Percentiles rank a stretch among this genome's conserved stretches.
These are phyloP conservation scores for Spinus olivaceus DNA, from an alignment of 2,797 vertebrate species.

Conservation along the genomic window DNA sequence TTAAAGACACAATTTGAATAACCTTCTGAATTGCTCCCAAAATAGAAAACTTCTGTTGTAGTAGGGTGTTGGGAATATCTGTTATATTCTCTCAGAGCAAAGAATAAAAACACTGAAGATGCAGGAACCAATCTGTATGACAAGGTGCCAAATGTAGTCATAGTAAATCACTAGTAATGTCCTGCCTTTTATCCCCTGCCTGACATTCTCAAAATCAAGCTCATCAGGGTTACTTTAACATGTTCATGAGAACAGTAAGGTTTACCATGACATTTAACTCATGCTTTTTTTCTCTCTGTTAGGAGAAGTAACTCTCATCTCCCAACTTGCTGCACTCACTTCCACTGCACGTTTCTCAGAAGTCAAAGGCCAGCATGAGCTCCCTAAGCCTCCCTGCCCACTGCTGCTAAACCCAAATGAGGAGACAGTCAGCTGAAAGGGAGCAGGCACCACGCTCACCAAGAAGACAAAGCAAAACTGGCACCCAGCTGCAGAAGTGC, in stretches of 20 bases:
- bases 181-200: not conserved
- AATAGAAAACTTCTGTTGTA: not conserved
- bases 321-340: not conserved
- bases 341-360: not conserved
- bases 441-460: accelerated
- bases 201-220: not conserved
- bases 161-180: not conserved
- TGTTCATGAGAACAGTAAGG: not conserved
- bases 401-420: not conserved
- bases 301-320: not conserved
- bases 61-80: not conserved
- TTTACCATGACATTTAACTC: not conserved
- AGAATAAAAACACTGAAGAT: not conserved
- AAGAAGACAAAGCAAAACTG: not conserved
- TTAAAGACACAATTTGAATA: not conserved
- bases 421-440: not conserved
- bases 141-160: not conserved
- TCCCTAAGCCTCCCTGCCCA: not conserved
- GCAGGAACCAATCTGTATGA: not conserved
- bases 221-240: not conserved
- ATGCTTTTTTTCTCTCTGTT: not conserved
- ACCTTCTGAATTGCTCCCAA: not conserved
- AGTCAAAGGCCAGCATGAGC: not conserved
- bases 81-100: not conserved
- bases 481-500: not conserved